Conservation (phyloP, 2,888 invertebrate species). For the Apotomis capreana region DNA sequence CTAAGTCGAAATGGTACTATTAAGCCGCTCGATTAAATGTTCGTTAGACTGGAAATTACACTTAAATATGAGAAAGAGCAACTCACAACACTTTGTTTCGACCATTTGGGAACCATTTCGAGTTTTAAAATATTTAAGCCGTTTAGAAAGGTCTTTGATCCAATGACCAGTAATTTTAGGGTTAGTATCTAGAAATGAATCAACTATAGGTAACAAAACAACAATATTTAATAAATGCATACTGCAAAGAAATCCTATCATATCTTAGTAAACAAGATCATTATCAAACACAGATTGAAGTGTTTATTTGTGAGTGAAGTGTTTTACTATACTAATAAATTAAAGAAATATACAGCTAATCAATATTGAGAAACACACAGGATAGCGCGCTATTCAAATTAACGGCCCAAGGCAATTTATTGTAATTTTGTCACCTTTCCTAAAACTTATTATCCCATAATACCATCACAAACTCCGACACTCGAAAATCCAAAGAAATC, state of each 20-base stretch:
- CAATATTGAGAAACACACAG: too few relatives aligned
- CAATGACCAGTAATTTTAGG: slow-evolving; percentile 37
- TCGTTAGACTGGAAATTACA: slow-evolving; percentile 68
- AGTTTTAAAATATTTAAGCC: slow-evolving; percentile 43
- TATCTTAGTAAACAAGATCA: too few relatives aligned
- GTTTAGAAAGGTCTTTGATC: slow-evolving; percentile 43
- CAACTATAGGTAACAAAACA: background rate
- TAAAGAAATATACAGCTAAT: too few relatives aligned
- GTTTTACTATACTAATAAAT: too few relatives aligned
- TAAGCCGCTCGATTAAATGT: slow-evolving; percentile 65
- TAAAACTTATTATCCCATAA: slow-evolving; percentile 22
- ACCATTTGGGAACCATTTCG: slow-evolving; percentile 47
- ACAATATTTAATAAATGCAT: background rate
- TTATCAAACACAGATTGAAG: too few relatives aligned
- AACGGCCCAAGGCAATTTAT: slow-evolving; percentile 7
- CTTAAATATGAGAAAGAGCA: slow-evolving; percentile 68
- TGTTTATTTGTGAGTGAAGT: too few relatives aligned
- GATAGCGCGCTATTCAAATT: background rate
- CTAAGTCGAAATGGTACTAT: slow-evolving; percentile 56
- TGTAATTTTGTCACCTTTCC: background rate
- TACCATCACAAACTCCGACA: slow-evolving; percentile 30
- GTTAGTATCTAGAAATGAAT: slow-evolving; percentile 26
- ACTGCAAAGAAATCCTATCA: too few relatives aligned
- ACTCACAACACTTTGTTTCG: slow-evolving; percentile 49
- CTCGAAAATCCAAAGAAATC: slow-evolving; percentile 13